Evolutionary conservation across 2,888 invertebrate genomes (phyloP).

Genomic region (Bellardia pandia): DNA sequence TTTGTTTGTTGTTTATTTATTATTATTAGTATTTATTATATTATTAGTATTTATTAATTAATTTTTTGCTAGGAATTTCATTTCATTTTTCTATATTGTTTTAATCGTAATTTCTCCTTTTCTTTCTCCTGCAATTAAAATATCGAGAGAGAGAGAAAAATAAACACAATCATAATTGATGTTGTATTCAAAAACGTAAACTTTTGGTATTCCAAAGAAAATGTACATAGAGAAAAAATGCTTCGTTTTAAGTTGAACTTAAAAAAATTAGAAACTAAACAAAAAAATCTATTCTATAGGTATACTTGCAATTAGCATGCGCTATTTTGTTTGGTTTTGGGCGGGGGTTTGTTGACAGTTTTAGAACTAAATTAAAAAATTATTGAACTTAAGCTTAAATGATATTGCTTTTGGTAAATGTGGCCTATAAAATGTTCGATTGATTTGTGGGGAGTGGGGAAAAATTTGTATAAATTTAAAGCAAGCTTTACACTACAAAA

Average conservation of each 20-base stretch:
- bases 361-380: slow-evolving; percentile 6
- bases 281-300: neutral
- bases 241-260: neutral
- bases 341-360: neutral
- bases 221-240: neutral
- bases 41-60: slow-evolving; percentile 64
- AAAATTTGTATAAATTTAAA: too few relatives aligned
- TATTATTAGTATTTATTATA: slow-evolving; percentile 63
- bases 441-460: neutral
- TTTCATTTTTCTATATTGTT: slow-evolving; percentile 73
- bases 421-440: slow-evolving; percentile 10
- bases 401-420: neutral
- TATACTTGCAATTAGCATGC: slow-evolving; percentile 35
- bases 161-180: slow-evolving; percentile 53
- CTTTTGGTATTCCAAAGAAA: neutral
- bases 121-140: slow-evolving; percentile 83
- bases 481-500: too few relatives aligned
- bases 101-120: slow-evolving; percentile 84
- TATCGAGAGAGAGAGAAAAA: slow-evolving; percentile 34
- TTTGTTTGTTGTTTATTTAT: slow-evolving; percentile 28
- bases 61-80: slow-evolving; percentile 70
- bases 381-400: slow-evolving; percentile 18
- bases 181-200: slow-evolving; percentile 16
- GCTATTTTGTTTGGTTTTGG: neutral
- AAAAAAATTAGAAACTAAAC: neutral